Base-by-base conservation (phyloP, 1,140 invertebrate species). In the Alviniconcha marisindica region DNA sequence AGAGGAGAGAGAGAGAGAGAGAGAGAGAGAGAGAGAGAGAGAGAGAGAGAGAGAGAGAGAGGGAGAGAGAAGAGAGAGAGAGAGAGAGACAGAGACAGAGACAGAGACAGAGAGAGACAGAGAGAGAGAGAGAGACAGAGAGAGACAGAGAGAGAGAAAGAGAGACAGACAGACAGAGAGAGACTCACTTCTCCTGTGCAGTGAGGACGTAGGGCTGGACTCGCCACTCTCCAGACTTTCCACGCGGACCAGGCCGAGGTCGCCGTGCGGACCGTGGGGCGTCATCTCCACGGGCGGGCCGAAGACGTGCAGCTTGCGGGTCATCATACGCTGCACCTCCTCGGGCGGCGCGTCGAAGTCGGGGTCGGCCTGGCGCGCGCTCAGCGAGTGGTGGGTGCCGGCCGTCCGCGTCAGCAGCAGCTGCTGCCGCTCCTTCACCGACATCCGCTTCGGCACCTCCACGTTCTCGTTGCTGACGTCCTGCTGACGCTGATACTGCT, bases 231-330 rank as follows among this genome's bases (percentile, higher is more conserved):
- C 15, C 18, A 7, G 18, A 7, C 21, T 18, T 38, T 18, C 21
- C 28, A 14, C 14, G 4, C 69, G 10, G 31, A 66, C 24, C 31
- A 66, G 24, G 5, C 60, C 24, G 21, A 36, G 69, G 44, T 48
- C 44, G 48, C 76, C 69, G 10, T 36, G 12, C 24, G 69, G 69
- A 3, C 81, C 81, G 42, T 51, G n/a, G 40, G 56, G 76, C 31
- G 60, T 79, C 40, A 83, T 83, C 76, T 83, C 74, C 44, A 83
- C 82, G 18, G 76, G 82, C 7, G 82, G 82, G 5, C 40, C 82
- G 51, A 83, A 83, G 40, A 83, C 82, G 2, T 38, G 28, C 44
- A 77, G 40, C 0, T 38, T 21, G 42, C 74, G 69, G 28, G 31
- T 4, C 40, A 21, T 14, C 31, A 0, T 28, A 15, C 63, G 66